phyloP scores from a whole-genome alignment of 1,140 invertebrate species.

The Diorhabda elongata region DNA sequence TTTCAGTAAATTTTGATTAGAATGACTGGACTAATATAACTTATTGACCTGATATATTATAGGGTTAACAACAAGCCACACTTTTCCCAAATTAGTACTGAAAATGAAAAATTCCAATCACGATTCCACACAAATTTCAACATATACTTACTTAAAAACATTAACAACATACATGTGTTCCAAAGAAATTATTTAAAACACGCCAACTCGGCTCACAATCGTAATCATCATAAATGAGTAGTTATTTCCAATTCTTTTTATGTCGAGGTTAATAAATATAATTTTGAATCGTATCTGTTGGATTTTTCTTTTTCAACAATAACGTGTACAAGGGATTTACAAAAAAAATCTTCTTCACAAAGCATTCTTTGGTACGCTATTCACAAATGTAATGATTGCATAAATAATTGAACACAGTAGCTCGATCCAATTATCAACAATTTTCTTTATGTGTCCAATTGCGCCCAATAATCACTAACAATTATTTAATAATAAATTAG shows the following conservation, averaged over 20 bases:
- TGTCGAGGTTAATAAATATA: background rate
- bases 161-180: background rate
- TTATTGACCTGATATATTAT: too few species aligned
- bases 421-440: constrained; percentile 35
- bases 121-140: too few species aligned
- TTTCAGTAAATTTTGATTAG: too few species aligned
- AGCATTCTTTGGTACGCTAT: constrained; percentile 10
- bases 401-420: constrained; percentile 23
- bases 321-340: background rate
- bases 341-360: background rate
- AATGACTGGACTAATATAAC: too few species aligned
- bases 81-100: too few species aligned
- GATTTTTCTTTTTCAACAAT: background rate
- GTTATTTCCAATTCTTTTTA: background rate
- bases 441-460: constrained; percentile 32
- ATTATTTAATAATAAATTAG: constrained; percentile 42
- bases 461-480: constrained; percentile 37
- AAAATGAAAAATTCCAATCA: too few species aligned
- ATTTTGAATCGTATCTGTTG: background rate
- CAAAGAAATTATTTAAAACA: background rate
- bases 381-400: constrained; percentile 26
- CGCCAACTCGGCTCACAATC: background rate
- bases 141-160: too few species aligned
- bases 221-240: constrained; percentile 1
- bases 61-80: too few species aligned